Conservation (phyloP, 2,113 vertebrate species). For the Callipepla squamata region DNA sequence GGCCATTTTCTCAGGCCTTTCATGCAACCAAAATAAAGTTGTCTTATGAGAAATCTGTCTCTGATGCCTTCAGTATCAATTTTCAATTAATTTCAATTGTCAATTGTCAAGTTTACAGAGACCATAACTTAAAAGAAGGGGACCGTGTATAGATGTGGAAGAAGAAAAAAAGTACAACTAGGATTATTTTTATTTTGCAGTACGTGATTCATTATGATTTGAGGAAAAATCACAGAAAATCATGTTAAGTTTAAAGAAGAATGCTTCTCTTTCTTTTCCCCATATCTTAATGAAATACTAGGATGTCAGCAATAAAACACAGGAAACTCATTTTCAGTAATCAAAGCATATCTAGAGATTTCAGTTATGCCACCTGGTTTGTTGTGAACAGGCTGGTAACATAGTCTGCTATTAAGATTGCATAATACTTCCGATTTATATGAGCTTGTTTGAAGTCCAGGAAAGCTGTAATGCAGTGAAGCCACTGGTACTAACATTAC, state of each 20-base stretch:
- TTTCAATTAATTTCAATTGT: too few species aligned
- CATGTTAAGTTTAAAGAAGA: neutral
- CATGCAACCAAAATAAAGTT: neutral
- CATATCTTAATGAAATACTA: neutral
- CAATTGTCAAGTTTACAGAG: neutral
- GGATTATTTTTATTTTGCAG: neutral
- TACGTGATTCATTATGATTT: neutral
- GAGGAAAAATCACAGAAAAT: neutral
- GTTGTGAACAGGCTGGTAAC: neutral
- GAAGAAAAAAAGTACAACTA: neutral
- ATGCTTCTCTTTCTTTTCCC: accelerated
- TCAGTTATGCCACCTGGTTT: constrained; percentile 19
- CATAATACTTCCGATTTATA: neutral
- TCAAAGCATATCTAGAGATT: constrained; percentile 10
- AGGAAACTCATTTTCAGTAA: constrained; percentile 25
- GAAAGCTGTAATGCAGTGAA: neutral
- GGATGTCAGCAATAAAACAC: neutral
- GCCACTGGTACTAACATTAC: neutral
- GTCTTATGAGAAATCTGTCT: neutral
- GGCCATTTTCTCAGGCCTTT: neutral
- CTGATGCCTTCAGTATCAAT: neutral
- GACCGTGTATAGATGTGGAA: neutral
- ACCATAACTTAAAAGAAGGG: neutral
- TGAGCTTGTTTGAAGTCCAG: neutral
- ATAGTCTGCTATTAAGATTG: neutral